Conservation (phyloP, 1,140 invertebrate species). For the Teleogryllus occipitalis region DNA sequence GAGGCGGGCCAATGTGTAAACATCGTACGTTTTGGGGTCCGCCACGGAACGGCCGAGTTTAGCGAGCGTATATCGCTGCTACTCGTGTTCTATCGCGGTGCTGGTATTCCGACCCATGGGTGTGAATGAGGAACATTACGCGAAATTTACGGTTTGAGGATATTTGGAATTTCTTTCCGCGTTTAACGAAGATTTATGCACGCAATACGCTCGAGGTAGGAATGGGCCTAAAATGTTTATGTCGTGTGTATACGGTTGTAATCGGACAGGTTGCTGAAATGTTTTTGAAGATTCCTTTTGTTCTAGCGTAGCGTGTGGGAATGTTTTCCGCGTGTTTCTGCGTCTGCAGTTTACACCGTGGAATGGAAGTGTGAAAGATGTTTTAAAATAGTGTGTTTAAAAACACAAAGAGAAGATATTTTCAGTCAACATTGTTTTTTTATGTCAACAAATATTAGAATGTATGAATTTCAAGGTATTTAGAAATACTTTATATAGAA, state of each 20-base stretch:
- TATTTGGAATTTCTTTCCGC: conserved; percentile 4
- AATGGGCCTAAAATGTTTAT: background rate
- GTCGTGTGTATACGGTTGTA: background rate
- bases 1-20: too few species aligned
- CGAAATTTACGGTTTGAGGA: background rate
- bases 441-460: too few species aligned
- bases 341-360: too few species aligned
- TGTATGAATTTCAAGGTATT: too few species aligned
- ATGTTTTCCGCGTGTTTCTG: too few species aligned
- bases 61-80: background rate
- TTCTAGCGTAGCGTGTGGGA: too few species aligned
- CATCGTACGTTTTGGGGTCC: too few species aligned
- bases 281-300: background rate
- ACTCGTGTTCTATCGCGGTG: background rate
- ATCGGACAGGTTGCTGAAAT: background rate
- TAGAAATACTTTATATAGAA: too few species aligned
- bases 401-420: too few species aligned
- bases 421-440: too few species aligned
- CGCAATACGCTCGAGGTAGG: background rate
- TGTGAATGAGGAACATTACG: background rate
- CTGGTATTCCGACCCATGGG: background rate
- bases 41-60: background rate
- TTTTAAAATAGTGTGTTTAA: too few species aligned
- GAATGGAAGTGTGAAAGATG: too few species aligned
- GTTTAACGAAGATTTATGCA: background rate